Evolutionary conservation across 2,797 vertebrate species (phyloP), one percentile per base, ranked within the genome.

Genomic region (Enteromius radiatus): DNA sequence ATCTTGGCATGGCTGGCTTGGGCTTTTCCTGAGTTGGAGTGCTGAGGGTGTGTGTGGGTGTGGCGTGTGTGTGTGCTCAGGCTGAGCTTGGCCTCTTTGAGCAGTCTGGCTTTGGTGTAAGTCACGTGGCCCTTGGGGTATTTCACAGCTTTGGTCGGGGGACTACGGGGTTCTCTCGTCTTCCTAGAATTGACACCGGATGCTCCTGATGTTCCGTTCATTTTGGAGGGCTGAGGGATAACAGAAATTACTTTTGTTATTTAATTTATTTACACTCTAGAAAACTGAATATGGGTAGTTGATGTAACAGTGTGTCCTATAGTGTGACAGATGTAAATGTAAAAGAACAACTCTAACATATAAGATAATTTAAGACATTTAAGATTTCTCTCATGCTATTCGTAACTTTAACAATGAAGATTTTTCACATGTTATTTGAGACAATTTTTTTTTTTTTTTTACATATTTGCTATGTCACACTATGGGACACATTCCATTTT

Each of bases 41-140:
- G 92, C 88, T 88, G 90, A 80, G 86, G 86, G 92, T 93, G 93
- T 91, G 93, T 90, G 92, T 93, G 93, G 90, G 28, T 73, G 70
- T 74, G 70, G 47, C 70, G 47, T 54, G 70, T 54, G 90, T 93
- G 92, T 91, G 89, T 65, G 95, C 96, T 96, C 94, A 96, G 96
- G 96, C 94, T 95, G 93, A 96, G 97, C 97, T 97, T 99, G 96
- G 98, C 97, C 96, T 98, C 97, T 95, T 97, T 99, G 95, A 97
- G 96, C 97, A 98, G 96, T 96, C 98, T 99, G 96, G 97, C 98
- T 99, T 99, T 99, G 98, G 98, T 99, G 97, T 99, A 98, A 88
- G 98, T 99, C 95, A 99, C 97, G 93, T 97, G 98, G 95, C 98
- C 97, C 96, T 98, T 98, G 93, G 97, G 98, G 94, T 99, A 99